These are phyloP conservation scores for Drosophila greeni DNA, from an alignment of 2,888 invertebrate species.

Conservation along the genomic window DNA sequence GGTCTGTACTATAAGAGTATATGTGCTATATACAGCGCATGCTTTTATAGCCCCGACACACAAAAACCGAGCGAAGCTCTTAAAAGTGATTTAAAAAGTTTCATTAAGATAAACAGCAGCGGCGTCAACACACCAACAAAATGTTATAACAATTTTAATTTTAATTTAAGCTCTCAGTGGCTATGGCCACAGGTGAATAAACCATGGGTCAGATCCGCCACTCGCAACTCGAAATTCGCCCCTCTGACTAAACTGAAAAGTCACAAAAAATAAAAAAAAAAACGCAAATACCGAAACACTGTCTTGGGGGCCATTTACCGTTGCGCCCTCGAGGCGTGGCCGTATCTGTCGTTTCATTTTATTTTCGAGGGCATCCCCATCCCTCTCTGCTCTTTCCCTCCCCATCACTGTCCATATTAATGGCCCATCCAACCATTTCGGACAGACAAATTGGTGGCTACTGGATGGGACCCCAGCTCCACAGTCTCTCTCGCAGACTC, in stretches of 20 bases:
- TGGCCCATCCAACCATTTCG: slow-evolving; percentile 43
- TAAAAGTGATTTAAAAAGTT: slow-evolving; percentile 71
- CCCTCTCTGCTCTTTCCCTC: not conserved
- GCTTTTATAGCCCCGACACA: slow-evolving; percentile 55
- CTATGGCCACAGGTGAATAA: slow-evolving; percentile 72
- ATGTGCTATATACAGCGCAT: slow-evolving; percentile 51
- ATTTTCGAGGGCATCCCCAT: slow-evolving; percentile 61
- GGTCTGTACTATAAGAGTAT: slow-evolving; percentile 69
- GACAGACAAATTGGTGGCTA: slow-evolving; percentile 47
- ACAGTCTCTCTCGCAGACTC: slow-evolving; percentile 16
- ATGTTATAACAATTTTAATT: slow-evolving; percentile 71
- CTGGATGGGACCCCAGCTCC: slow-evolving; percentile 29
- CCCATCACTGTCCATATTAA: slow-evolving; percentile 32
- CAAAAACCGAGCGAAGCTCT: slow-evolving; percentile 45
- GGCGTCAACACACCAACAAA: slow-evolving; percentile 35
- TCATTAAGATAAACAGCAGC: slow-evolving; percentile 68
- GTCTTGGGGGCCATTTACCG: slow-evolving; percentile 68
- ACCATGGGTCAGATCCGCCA: slow-evolving; percentile 55
- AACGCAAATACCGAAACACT: slow-evolving; percentile 28
- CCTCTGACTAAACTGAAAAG: slow-evolving; percentile 38
- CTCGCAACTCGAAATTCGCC: slow-evolving; percentile 7
- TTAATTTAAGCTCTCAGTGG: slow-evolving; percentile 52
- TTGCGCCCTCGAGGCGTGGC: slow-evolving; percentile 71
- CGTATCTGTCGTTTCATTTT: slow-evolving; percentile 51
- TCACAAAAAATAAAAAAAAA: slow-evolving; percentile 9